Conservation (phyloP, 1,140 invertebrate genomes). For the Nomia melanderi region DNA sequence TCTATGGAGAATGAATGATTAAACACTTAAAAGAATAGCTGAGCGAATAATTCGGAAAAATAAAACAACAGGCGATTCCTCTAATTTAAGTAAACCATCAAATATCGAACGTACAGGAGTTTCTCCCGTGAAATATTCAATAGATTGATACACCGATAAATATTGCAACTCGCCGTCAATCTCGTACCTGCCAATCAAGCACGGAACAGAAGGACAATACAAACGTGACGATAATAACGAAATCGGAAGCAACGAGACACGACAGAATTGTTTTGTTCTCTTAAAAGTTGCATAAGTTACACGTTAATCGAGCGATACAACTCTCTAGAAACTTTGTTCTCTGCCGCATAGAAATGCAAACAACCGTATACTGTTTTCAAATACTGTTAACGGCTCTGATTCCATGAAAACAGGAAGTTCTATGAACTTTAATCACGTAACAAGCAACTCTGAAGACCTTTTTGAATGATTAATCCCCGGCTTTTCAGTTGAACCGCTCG, state of each 20-base stretch:
- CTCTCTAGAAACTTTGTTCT: no score
- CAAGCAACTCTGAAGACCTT: not conserved
- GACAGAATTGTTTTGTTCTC: not conserved
- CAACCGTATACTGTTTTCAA: not conserved
- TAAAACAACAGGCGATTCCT: not conserved
- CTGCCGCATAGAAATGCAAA: not conserved
- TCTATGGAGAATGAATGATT: not conserved
- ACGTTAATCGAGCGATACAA: no score
- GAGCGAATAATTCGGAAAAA: no score
- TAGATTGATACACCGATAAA: not conserved
- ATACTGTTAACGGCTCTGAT: not conserved
- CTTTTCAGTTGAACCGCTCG: no score
- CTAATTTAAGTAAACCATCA: not conserved
- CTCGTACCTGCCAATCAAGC: not conserved
- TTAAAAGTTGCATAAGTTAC: slow-evolving; percentile 1
- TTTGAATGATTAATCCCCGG: no score
- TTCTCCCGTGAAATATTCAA: not conserved
- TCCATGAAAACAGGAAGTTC: slow-evolving; percentile 1
- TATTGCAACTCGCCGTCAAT: slow-evolving; percentile 1
- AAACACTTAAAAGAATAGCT: no score
- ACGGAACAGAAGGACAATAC: not conserved
- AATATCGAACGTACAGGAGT: not conserved
- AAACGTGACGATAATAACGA: not conserved
- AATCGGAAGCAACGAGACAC: not conserved
- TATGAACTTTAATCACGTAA: not conserved